Conservation (phyloP, 2,797 vertebrate species). For the Denticeps clupeoides region DNA sequence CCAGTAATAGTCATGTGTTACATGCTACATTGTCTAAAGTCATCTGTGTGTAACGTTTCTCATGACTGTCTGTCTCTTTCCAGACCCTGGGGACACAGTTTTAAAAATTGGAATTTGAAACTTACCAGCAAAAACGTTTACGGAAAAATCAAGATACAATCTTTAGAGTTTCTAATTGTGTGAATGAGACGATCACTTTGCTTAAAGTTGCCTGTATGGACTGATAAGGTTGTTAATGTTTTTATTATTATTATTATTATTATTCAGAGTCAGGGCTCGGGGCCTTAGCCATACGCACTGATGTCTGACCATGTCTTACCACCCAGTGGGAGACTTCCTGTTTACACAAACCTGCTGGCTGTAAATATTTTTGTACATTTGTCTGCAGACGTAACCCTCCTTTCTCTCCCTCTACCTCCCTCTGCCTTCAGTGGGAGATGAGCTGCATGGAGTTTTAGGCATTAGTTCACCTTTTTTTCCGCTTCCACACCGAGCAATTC, state of each 20-base stretch:
- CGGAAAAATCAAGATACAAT: too few relatives aligned
- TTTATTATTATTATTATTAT: too few relatives aligned
- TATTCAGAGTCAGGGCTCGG: not conserved
- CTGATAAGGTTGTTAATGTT: slow-evolving; percentile 1
- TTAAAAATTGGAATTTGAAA: too few relatives aligned
- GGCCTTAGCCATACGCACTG: slow-evolving; percentile 20
- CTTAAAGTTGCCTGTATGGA: too few relatives aligned
- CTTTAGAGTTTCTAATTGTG: too few relatives aligned
- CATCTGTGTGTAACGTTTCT: too few relatives aligned
- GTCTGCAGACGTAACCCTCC: slow-evolving; percentile 15
- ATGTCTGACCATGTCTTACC: slow-evolving; percentile 25
- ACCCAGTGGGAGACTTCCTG: slow-evolving; percentile 27
- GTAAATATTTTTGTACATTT: slow-evolving; percentile 49
- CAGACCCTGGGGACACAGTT: too few relatives aligned
- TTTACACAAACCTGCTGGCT: slow-evolving; percentile 49
- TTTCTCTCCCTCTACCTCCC: slow-evolving; percentile 28
- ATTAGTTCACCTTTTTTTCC: slow-evolving; percentile 23
- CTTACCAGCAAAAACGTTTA: too few relatives aligned
- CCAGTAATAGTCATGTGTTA: too few relatives aligned
- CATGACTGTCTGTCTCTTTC: too few relatives aligned
- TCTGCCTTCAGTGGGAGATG: slow-evolving; percentile 26
- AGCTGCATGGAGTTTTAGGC: slow-evolving; percentile 47
- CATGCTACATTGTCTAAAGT: too few relatives aligned
- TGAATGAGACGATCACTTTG: too few relatives aligned
- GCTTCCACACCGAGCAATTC: slow-evolving; percentile 35